These are phyloP conservation scores for Archips crataeganus DNA, from an alignment of 2,888 invertebrate genomes.

Conservation along the genomic window DNA sequence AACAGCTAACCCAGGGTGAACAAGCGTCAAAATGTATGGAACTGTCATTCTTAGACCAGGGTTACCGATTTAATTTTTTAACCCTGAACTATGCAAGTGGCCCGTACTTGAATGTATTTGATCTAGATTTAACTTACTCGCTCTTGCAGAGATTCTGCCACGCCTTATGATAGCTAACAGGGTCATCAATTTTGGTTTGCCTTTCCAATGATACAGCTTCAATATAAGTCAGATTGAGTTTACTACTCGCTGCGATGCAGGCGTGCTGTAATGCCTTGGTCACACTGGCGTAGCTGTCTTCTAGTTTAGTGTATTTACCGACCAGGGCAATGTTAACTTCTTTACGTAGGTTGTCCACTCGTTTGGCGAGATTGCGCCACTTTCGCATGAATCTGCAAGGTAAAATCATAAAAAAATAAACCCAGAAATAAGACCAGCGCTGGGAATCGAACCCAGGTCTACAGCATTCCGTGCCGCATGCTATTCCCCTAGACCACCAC, in stretches of 20 bases:
- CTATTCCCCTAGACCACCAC: too few relatives aligned
- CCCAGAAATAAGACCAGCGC: too few relatives aligned
- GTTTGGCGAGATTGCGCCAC: constrained; percentile 95
- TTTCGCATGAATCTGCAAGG: constrained; percentile 90
- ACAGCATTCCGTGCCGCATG: too few relatives aligned
- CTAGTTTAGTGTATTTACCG: constrained; percentile 98
- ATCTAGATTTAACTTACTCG: constrained; percentile 87
- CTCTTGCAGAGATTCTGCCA: constrained; percentile 96
- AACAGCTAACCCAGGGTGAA: too few relatives aligned
- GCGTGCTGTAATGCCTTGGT: constrained; percentile 98
- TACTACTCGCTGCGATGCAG: constrained; percentile 93
- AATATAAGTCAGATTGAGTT: constrained; percentile 95
- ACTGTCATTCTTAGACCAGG: too few relatives aligned
- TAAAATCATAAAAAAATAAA: neutral
- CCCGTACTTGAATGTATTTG: too few relatives aligned
- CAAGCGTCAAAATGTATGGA: too few relatives aligned
- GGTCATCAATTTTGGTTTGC: constrained; percentile 89
- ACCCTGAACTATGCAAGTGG: too few relatives aligned
- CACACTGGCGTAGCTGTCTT: constrained; percentile 98
- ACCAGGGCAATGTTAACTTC: constrained; percentile 96
- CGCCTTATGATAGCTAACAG: constrained; percentile 95
- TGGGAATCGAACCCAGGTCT: too few relatives aligned
- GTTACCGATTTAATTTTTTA: too few relatives aligned
- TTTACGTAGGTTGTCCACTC: constrained; percentile 93
- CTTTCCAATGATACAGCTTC: constrained; percentile 96